Percentiles rank a stretch among this genome's conserved stretches.
Conservation (phyloP, 2,888 invertebrate genomes). For the Auanema sp. region DNA sequence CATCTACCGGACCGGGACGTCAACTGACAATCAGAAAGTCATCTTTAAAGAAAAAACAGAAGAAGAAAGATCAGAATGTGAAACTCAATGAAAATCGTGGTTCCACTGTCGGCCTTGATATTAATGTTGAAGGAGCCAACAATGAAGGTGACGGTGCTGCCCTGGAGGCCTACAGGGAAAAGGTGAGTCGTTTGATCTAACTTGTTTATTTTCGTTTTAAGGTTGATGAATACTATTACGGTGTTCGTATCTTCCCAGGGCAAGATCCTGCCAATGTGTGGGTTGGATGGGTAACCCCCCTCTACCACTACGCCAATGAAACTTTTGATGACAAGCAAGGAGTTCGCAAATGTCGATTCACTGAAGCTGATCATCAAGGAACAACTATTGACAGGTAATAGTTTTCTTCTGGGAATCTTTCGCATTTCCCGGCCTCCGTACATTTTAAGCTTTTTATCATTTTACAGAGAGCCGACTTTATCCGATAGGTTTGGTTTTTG, state of each 20-base stretch:
- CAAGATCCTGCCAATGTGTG: constrained; percentile 92
- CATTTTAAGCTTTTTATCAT: no score
- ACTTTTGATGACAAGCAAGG: constrained; percentile 40
- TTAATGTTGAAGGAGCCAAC: constrained; percentile 19
- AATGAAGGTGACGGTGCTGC: constrained; percentile 39
- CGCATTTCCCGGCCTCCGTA: no score
- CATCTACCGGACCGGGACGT: constrained; percentile 57
- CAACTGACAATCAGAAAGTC: constrained; percentile 45
- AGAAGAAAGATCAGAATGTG: constrained; percentile 33
- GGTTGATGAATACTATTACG: constrained; percentile 96
- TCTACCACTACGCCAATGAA: constrained; percentile 65
- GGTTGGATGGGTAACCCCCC: constrained; percentile 98
- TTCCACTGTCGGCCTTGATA: constrained; percentile 3
- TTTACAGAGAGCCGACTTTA: no score
- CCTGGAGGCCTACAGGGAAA: constrained; percentile 32
- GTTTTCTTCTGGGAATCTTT: no score
- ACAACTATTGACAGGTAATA: constrained; percentile 67
- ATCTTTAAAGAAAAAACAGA: constrained; percentile 51
- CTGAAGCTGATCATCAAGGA: constrained; percentile 84
- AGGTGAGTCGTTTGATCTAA: constrained; percentile 7
- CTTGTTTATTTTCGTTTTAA: constrained; percentile 14
- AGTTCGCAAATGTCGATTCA: constrained; percentile 77
- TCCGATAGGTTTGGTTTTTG: no score
- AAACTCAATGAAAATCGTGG: constrained; percentile 18
- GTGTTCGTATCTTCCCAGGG: constrained; percentile 82